These are phyloP conservation scores for Agelastica alni DNA, from an alignment of 2,888 invertebrate species.

Conservation along the genomic window DNA sequence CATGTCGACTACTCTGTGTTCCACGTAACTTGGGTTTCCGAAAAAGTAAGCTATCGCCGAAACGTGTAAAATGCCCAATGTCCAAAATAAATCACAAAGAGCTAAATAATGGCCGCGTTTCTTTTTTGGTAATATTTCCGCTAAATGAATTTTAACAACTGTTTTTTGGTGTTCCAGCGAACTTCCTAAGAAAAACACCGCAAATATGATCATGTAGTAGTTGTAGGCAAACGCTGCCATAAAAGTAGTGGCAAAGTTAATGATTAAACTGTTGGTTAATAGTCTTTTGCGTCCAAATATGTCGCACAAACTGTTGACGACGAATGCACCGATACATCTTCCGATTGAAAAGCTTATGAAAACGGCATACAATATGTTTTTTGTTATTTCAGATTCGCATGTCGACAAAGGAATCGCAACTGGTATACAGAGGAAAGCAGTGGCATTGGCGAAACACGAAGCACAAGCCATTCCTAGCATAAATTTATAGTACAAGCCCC, in stretches of 20 bases:
- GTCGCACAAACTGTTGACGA: constrained; percentile 52
- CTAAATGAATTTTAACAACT: constrained; percentile 52
- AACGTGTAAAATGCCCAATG: constrained; percentile 48
- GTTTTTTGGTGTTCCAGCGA: constrained; percentile 51
- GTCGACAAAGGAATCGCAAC: constrained; percentile 48
- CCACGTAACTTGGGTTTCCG: constrained; percentile 29
- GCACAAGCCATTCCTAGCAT: constrained; percentile 44
- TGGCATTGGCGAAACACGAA: constrained; percentile 42
- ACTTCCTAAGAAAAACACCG: constrained; percentile 51
- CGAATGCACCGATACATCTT: constrained; percentile 50
- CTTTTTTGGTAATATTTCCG: constrained; percentile 53
- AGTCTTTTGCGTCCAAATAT: constrained; percentile 53
- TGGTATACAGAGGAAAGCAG: constrained; percentile 43
- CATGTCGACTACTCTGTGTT: constrained; percentile 38
- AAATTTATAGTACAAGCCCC: constrained; percentile 52
- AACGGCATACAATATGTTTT: constrained; percentile 33
- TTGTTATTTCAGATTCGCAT: constrained; percentile 41
- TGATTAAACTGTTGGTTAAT: constrained; percentile 49
- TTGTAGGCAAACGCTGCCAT: constrained; percentile 54
- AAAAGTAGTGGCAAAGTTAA: constrained; percentile 53
- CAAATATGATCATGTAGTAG: constrained; percentile 48
- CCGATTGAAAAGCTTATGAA: constrained; percentile 46
- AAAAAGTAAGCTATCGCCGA: constrained; percentile 38
- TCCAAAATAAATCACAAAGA: constrained; percentile 53
- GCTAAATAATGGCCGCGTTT: constrained; percentile 52